Percentiles rank a stretch among this genome's conserved stretches.
Conservation (phyloP, 2,797 vertebrate genomes). For the Gastrophryne carolinensis region DNA sequence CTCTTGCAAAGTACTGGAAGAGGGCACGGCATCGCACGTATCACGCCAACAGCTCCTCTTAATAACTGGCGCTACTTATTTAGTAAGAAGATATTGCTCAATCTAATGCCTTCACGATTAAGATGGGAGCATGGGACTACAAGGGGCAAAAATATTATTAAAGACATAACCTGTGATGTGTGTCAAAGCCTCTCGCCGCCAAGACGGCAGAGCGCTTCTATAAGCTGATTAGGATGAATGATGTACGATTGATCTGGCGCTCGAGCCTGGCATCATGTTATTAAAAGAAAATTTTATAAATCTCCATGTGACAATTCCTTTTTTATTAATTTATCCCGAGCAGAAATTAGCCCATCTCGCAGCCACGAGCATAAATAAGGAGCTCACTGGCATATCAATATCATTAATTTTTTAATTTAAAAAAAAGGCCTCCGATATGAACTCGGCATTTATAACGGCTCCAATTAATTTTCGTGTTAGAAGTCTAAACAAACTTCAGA, state of each 20-base stretch:
- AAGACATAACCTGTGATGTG: slow-evolving; percentile 10
- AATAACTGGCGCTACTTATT: slow-evolving; percentile 12
- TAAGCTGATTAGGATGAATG: slow-evolving; percentile 50
- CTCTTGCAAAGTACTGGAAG: neutral
- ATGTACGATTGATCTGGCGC: slow-evolving; percentile 59
- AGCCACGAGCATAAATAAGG: slow-evolving; percentile 57
- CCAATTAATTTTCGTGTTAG: slow-evolving; percentile 67
- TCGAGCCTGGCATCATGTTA: slow-evolving; percentile 61
- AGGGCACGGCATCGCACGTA: neutral
- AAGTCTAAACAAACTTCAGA: slow-evolving; percentile 52
- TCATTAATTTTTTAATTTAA: slow-evolving; percentile 64
- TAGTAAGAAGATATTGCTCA: slow-evolving; percentile 29
- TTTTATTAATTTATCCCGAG: slow-evolving; percentile 70
- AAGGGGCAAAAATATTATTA: slow-evolving; percentile 40
- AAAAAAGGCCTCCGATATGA: slow-evolving; percentile 62
- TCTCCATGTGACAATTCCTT: slow-evolving; percentile 63
- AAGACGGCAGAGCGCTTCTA: slow-evolving; percentile 27
- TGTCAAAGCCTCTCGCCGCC: neutral
- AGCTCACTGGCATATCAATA: slow-evolving; percentile 59
- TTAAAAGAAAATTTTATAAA: slow-evolving; percentile 61
- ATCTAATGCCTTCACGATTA: slow-evolving; percentile 50
- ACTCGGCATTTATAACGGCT: slow-evolving; percentile 66
- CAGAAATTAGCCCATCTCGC: slow-evolving; percentile 63
- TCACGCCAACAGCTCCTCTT: neutral
- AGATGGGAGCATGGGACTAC: slow-evolving; percentile 35